Conservation (phyloP, 2,113 vertebrate genomes). For the Oreochromis niloticus region DNA sequence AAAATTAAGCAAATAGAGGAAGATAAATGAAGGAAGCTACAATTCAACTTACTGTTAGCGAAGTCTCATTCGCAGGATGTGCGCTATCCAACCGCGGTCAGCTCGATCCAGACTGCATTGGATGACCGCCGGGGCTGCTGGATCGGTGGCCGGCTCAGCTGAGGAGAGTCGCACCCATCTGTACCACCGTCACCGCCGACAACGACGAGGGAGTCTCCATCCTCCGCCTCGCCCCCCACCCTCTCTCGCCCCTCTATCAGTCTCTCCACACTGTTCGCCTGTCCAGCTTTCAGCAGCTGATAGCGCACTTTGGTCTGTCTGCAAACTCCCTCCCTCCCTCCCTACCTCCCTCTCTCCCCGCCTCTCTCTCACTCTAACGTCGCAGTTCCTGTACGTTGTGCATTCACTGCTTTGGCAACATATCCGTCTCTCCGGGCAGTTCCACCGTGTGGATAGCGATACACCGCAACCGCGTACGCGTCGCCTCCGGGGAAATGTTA, state of each 20-base stretch:
- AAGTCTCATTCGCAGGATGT: constrained; percentile 22
- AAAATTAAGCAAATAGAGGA: background rate
- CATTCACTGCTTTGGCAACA: constrained; percentile 27
- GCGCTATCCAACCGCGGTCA: constrained; percentile 4
- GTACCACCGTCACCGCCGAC: constrained; percentile 17
- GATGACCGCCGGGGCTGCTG: background rate
- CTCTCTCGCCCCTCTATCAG: constrained; percentile 47
- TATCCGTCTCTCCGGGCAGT: background rate
- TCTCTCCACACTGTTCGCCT: constrained; percentile 21
- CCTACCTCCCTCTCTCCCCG: background rate
- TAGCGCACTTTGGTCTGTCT: constrained; percentile 41
- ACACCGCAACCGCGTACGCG: background rate
- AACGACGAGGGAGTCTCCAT: constrained; percentile 36
- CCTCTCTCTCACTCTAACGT: background rate
- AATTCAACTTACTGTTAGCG: constrained; percentile 34
- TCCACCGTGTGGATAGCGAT: background rate
- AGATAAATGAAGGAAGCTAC: background rate
- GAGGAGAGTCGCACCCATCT: constrained; percentile 46
- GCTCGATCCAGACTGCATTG: constrained; percentile 15
- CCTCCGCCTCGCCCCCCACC: constrained; percentile 3
- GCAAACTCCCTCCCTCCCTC: constrained; percentile 10
- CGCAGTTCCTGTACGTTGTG: constrained; percentile 59
- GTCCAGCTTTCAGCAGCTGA: constrained; percentile 58
- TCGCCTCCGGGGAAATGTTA: background rate
- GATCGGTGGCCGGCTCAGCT: constrained; percentile 46